phyloP scores from a whole-genome alignment of 2,888 invertebrate species.

The Microplitis deprimator region DNA sequence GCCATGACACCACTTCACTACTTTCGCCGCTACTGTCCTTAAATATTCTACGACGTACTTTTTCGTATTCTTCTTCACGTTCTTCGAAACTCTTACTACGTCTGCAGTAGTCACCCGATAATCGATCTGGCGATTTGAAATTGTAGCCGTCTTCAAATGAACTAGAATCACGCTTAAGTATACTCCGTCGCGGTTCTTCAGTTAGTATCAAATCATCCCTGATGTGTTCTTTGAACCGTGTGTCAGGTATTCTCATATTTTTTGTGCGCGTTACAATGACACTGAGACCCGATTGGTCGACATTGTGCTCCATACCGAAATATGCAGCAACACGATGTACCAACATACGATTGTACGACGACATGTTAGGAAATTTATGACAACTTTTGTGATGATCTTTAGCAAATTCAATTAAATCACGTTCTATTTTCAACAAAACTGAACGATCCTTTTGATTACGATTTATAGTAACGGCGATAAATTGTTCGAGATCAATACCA shows the following conservation, averaged over 20 bases:
- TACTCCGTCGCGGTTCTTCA: constrained; percentile 83
- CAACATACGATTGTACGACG: constrained; percentile 96
- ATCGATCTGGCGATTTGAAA: constrained; percentile 76
- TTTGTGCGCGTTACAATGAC: constrained; percentile 89
- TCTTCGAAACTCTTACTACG: constrained; percentile 92
- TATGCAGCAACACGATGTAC: constrained; percentile 94
- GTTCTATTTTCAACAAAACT: constrained; percentile 89
- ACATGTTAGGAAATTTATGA: constrained; percentile 91
- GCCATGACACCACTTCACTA: constrained; percentile 66
- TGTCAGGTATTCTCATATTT: constrained; percentile 79
- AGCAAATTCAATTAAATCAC: constrained; percentile 86
- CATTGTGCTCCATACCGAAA: constrained; percentile 95
- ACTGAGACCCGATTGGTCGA: constrained; percentile 86
- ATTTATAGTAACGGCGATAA: constrained; percentile 92
- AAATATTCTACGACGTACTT: constrained; percentile 89
- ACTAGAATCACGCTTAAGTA: constrained; percentile 86
- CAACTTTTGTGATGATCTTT: constrained; percentile 76
- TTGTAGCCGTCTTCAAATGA: constrained; percentile 80
- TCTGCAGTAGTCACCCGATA: constrained; percentile 77
- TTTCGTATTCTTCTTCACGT: constrained; percentile 90
- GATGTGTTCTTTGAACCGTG: constrained; percentile 81
- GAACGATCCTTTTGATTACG: constrained; percentile 91
- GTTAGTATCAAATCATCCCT: constrained; percentile 77
- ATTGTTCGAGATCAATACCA: constrained; percentile 87
- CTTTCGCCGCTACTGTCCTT: constrained; percentile 71